Evolutionary conservation across 1,140 invertebrate genomes (phyloP).

Genomic region (Sycophaga agraensis): DNA sequence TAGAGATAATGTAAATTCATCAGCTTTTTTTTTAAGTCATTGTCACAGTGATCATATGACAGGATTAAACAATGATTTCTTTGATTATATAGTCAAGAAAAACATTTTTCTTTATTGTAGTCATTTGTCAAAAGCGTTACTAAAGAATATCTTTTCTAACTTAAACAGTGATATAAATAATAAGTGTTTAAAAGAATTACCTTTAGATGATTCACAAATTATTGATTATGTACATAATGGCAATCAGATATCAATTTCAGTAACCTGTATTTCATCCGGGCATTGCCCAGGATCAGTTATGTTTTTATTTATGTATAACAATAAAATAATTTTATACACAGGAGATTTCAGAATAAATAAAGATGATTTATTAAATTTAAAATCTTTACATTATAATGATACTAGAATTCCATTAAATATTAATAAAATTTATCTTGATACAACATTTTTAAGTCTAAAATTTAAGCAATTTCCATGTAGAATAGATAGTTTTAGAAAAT

Average conservation of each 20-base stretch:
- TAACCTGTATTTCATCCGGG: conserved; percentile 66
- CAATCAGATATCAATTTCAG: conserved; percentile 49
- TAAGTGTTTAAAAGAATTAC: conserved; percentile 3
- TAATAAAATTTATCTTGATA: conserved; percentile 69
- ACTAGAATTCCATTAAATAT: conserved; percentile 45
- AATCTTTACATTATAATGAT: conserved; percentile 56
- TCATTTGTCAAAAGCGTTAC: conserved; percentile 42
- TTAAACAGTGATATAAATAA: background rate
- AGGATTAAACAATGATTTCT: conserved; percentile 56
- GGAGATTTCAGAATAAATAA: conserved; percentile 69
- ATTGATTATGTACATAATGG: conserved; percentile 36
- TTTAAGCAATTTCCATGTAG: conserved; percentile 63
- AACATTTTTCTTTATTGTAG: conserved; percentile 49
- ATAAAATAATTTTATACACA: conserved; percentile 64
- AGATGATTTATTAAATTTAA: conserved; percentile 60
- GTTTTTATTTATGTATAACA: conserved; percentile 66
- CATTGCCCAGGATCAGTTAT: conserved; percentile 76
- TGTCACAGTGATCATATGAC: conserved; percentile 68
- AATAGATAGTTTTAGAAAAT: conserved; percentile 56
- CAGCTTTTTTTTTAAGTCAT: conserved; percentile 69
- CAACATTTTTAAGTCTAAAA: conserved; percentile 64
- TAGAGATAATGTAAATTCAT: conserved; percentile 54
- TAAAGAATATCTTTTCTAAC: conserved; percentile 30
- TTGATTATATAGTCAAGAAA: conserved; percentile 28
- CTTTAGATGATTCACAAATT: conserved; percentile 29